Evolutionary conservation across 1,140 invertebrate genomes (phyloP), one percentile per base, ranked within the genome.

Genomic region (Dendrolimus punctatus): DNA sequence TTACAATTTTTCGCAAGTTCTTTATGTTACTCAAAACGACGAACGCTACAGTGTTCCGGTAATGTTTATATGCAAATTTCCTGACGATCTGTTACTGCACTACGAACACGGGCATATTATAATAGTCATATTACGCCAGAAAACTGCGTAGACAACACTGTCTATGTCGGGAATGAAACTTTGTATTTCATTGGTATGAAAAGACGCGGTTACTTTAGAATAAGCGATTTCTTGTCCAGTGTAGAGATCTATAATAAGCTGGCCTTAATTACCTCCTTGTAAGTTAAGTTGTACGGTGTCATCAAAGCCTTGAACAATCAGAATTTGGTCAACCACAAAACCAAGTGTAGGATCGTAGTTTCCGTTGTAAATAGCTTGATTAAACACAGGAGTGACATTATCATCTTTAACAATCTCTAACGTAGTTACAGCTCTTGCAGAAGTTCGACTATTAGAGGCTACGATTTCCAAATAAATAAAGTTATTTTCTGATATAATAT

Each of bases 381-480:
- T 53, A 38, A 77, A 77, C 6, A 63, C 53, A 6, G 74, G 74
- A 5, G 71, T 73, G 5, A 43, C 45, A 8, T 51, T 58, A 39
- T 77, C 74, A n/a, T 77, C 64, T 47, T 73, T 77, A 38, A 77
- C 57, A 39, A 77, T 74, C 45, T 69, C 70, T 40, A 77, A 54
- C 4, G 58, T 61, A 6, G 74, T 60, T 9, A 69, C 49, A 49
- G 70, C 56, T 0, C 50, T 48, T 6, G 66, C 62, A 5, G 53
- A 50, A 53, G 55, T 71, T 45, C 41, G 49, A n/a, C 53, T 55
- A 39, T 54, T 64, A 45, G 60, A 57, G n/a, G 70, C 71, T 2
- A 62, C 45, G 4, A 77, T 42, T 64, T 68, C 47, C 6, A 77
- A 40, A 37, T 57, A 63, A 8, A 77, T 58, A 46, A 66, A 62